Evolutionary conservation across 2,113 vertebrate genomes (phyloP).

Genomic region (Paratilapia polleni): DNA sequence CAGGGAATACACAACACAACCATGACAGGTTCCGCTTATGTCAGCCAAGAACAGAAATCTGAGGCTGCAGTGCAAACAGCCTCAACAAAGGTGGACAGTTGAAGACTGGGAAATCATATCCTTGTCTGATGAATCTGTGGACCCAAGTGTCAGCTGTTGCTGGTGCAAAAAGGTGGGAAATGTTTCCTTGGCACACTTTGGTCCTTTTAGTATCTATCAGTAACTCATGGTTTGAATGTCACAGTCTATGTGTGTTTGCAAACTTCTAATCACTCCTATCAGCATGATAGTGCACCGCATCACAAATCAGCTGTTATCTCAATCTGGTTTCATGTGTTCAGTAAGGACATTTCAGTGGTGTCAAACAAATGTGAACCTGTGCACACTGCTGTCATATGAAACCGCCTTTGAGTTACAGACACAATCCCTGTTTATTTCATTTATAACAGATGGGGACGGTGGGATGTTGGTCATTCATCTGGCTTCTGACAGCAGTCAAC

Average conservation of each 20-base stretch:
- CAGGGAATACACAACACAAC: not conserved
- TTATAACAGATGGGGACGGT: slow-evolving; percentile 61
- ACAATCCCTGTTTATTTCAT: not conserved
- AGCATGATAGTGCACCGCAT: not conserved
- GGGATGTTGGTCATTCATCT: slow-evolving; percentile 82
- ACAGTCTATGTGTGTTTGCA: not conserved
- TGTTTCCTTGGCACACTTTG: not conserved
- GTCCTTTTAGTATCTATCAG: not conserved
- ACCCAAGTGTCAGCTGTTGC: not conserved
- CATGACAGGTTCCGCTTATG: not conserved
- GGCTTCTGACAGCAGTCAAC: slow-evolving; percentile 29
- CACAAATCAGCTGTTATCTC: not conserved
- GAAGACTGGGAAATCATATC: not conserved
- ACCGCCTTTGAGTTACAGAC: not conserved
- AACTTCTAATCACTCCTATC: not conserved
- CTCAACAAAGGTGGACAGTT: not conserved
- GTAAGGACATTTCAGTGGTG: not conserved
- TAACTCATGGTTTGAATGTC: not conserved
- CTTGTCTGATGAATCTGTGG: not conserved
- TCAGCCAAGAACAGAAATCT: not conserved
- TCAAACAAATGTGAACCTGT: not conserved
- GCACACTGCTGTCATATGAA: not conserved
- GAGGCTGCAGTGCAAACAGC: not conserved
- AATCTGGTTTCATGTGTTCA: not conserved
- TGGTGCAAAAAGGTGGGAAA: not conserved